Percentiles rank a stretch among this genome's conserved stretches.
Conservation (phyloP, 64 coral and sea anemone genomes). For the Stichodactyla helianthus region DNA sequence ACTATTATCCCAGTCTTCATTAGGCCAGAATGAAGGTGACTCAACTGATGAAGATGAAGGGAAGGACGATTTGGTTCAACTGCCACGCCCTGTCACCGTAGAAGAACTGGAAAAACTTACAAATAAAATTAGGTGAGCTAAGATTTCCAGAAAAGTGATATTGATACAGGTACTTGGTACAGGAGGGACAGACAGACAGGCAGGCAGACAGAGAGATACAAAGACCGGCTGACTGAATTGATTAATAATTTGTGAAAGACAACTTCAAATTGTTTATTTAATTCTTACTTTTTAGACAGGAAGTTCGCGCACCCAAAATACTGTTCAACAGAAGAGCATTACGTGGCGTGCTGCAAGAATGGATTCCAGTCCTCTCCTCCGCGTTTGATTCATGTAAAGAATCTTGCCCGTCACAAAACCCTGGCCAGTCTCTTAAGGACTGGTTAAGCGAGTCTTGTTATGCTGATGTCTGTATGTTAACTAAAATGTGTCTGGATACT, state of each 20-base stretch:
- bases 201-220: neutral
- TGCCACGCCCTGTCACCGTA: conserved; percentile 1
- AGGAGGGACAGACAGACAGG: neutral
- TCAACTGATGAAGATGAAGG: neutral
- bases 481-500: conserved; percentile 56
- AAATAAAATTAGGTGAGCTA: neutral
- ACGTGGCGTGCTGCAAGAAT: conserved; percentile 17
- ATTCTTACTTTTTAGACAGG: conserved; percentile 14
- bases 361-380: conserved; percentile 31
- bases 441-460: neutral
- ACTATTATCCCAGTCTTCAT: neutral
- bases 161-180: neutral
- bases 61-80: conserved; percentile 8
- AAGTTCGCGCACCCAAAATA: conserved; percentile 17
- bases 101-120: conserved; percentile 26
- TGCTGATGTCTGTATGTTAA: conserved; percentile 22
- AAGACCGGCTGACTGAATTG: neutral
- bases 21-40: conserved; percentile 6
- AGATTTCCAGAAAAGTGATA: neutral
- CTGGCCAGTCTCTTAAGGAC: neutral
- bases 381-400: conserved; percentile 2
- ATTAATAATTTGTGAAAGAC: too few species aligned
- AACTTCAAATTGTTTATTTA: neutral
- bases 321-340: conserved; percentile 28
- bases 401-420: neutral